Conservation (phyloP, 2,797 vertebrate species). For the Acanthiza pusilla region DNA sequence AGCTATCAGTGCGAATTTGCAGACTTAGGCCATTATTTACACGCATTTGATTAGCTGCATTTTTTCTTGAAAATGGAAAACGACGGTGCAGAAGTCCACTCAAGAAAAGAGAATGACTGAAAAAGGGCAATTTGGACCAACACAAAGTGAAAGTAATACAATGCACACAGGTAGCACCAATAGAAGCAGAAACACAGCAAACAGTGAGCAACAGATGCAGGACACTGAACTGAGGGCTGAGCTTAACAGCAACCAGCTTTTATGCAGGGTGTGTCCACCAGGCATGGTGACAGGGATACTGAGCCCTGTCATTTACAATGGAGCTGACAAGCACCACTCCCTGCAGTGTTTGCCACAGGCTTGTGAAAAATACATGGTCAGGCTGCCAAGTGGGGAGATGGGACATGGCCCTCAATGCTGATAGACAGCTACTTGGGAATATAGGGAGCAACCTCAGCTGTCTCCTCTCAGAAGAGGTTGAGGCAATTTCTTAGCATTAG, state of each 20-base stretch:
- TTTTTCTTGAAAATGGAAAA: not conserved
- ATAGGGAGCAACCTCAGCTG: not conserved
- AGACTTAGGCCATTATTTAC: not conserved
- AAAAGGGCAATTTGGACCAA: not conserved
- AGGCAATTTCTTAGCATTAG: not conserved
- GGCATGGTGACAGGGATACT: not conserved
- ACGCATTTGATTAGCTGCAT: not conserved
- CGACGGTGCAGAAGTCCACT: not conserved
- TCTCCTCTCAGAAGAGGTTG: not conserved
- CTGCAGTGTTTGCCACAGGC: not conserved
- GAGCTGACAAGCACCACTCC: not conserved
- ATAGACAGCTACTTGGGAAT: not conserved
- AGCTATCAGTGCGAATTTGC: not conserved
- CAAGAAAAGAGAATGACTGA: not conserved
- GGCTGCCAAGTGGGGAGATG: rapidly evolving
- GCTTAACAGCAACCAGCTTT: not conserved
- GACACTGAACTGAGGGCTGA: not conserved
- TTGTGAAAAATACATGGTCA: not conserved
- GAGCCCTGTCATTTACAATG: not conserved
- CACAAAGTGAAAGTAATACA: not conserved
- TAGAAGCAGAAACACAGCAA: not conserved
- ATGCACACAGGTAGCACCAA: not conserved
- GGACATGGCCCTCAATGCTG: not conserved
- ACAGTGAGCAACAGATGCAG: not conserved
- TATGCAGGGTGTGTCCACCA: not conserved